Base-by-base conservation (phyloP, 2,113 vertebrate genomes). In the Saguinus imperator region DNA sequence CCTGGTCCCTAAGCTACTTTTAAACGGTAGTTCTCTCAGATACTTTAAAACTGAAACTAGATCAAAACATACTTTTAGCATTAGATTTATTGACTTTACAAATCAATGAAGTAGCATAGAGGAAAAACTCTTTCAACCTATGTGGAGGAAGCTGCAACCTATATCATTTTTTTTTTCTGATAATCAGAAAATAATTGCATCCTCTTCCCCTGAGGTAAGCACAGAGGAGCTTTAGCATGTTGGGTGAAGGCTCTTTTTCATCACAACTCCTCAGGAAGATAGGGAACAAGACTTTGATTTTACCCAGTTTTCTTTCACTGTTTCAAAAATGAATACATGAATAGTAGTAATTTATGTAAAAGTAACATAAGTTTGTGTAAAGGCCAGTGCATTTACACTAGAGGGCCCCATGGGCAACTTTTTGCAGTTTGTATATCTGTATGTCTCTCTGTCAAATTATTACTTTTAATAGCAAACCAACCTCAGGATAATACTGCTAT, bases 91-190 rank as follows among this genome's bases (percentile, higher is more conserved):
- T 91, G 37, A 89, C 23, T 93, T 87, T 72, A 87, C 79, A 93
- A 86, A 55, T 94, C 55, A 40, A 66, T 91, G 91, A 94, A 84
- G 45, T 87, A 76, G 6, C 66, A 55, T 48, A 91, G 40, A 66
- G 48, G 48, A 88, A 87, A 91, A 80, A 17, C n/a, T 86, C 87
- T 86, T 66, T 29, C 43, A 79, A 91, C 35, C 11, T 86, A 45
- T 21, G 8, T 68, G 61, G 57, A 95, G 29, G 16, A 95, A 89
- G 73, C 77, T 80, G 83, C 17, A 75, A 16, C 52, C 32, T 94
- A 21, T 76, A 90, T 95, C 81, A 66, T 21, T 87, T 97, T 97
- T 97, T 97, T 94, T 57, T 27, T 94, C 87, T 95, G 55, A 81
- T 85, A 94, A 94, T 96, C 85, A 92, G 45, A 85, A 89, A 57